phyloP scores from a whole-genome alignment of 2,113 vertebrate genomes.

The Tautogolabrus adspersus region DNA sequence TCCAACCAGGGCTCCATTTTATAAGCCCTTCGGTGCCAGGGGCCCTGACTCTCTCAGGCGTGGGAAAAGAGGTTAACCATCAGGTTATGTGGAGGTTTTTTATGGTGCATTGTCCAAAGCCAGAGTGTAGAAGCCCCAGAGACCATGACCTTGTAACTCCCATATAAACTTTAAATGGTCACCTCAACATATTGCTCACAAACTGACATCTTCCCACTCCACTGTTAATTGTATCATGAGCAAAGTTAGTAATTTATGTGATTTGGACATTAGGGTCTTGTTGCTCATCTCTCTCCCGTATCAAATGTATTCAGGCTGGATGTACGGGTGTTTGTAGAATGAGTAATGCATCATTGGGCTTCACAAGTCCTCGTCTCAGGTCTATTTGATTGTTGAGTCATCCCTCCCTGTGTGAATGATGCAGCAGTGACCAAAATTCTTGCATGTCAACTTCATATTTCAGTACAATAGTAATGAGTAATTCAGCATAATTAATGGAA shows the following conservation, averaged over 20 bases:
- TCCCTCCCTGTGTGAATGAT: conserved; percentile 19
- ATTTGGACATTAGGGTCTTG: conserved; percentile 5
- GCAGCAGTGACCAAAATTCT: conserved; percentile 47
- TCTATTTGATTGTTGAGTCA: conserved; percentile 30
- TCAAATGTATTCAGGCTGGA: conserved; percentile 24
- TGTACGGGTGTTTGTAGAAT: conserved; percentile 32
- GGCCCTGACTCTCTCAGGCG: conserved; percentile 57
- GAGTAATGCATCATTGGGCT: conserved; percentile 27
- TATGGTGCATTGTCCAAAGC: conserved; percentile 59
- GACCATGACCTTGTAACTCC: conserved; percentile 40
- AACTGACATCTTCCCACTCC: background rate
- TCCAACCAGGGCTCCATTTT: conserved; percentile 65
- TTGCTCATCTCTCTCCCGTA: conserved; percentile 43
- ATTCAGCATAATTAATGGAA: background rate
- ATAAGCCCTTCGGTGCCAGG: conserved; percentile 63
- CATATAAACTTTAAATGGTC: conserved; percentile 1
- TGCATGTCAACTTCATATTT: conserved; percentile 2
- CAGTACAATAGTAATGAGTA: background rate
- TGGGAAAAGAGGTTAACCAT: conserved; percentile 73
- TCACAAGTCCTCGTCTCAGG: conserved; percentile 32
- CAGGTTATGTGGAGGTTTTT: conserved; percentile 58
- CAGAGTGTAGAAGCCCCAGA: conserved; percentile 29
- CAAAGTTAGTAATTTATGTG: conserved; percentile 45
- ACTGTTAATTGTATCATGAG: conserved; percentile 41
- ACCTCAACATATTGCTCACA: conserved; percentile 32